Conservation (phyloP, 2,888 invertebrate genomes). For the Deilephila elpenor region DNA sequence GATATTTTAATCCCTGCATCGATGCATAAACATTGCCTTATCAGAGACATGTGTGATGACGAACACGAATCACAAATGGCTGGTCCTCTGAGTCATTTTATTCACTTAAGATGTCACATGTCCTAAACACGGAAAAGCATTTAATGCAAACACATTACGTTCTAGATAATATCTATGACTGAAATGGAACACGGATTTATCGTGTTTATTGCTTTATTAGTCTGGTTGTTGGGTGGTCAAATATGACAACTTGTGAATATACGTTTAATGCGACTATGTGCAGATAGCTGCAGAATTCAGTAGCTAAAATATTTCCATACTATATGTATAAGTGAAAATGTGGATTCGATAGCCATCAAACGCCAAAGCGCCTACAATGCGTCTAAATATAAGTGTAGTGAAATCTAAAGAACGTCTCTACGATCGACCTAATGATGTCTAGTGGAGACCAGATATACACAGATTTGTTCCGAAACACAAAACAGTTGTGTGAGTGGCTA, state of each 20-base stretch:
- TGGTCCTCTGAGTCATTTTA: slow-evolving; percentile 14
- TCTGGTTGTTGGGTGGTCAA: not conserved
- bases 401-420: too few species aligned
- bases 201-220: not conserved
- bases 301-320: too few species aligned
- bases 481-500: too few species aligned
- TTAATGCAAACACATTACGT: not conserved
- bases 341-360: too few species aligned
- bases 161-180: slow-evolving; percentile 10
- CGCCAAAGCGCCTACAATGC: too few species aligned
- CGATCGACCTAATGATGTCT: too few species aligned
- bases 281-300: too few species aligned
- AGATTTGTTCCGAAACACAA: too few species aligned
- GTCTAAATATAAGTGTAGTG: too few species aligned
- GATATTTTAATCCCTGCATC: not conserved
- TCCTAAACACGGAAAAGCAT: slow-evolving; percentile 20
- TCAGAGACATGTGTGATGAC: not conserved
- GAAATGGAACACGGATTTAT: not conserved
- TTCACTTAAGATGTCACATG: slow-evolving; percentile 18
- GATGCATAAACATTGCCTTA: not conserved
- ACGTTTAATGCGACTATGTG: too few species aligned
- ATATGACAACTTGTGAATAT: not conserved
- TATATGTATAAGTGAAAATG: too few species aligned
- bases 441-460: too few species aligned
- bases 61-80: not conserved